Conservation (phyloP, 2,797 vertebrate species). For the Salmo trutta region DNA sequence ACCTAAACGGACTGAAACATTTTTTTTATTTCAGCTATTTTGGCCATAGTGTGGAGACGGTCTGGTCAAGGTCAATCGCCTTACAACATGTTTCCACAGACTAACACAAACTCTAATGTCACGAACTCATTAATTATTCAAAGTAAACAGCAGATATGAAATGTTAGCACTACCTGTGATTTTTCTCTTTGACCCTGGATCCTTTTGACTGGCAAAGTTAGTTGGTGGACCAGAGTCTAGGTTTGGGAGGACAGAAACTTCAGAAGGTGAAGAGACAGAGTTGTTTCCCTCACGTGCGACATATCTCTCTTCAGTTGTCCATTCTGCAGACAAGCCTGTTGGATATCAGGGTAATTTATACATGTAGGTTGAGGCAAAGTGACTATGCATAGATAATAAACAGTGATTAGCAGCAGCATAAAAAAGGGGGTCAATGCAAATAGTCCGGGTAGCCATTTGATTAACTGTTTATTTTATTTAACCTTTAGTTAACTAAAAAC, state of each 20-base stretch:
- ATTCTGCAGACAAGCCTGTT: conserved; percentile 19
- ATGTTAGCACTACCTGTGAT: conserved; percentile 49
- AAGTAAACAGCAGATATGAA: background rate
- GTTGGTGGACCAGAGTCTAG: background rate
- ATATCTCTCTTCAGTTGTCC: too few relatives aligned
- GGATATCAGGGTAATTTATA: background rate
- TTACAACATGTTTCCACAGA: background rate
- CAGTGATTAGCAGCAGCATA: too few relatives aligned
- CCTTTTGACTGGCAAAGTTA: conserved; percentile 36
- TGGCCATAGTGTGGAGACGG: background rate
- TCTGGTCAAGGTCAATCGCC: background rate
- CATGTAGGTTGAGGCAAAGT: too few relatives aligned
- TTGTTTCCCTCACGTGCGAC: background rate
- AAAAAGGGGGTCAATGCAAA: too few relatives aligned
- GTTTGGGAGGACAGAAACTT: background rate
- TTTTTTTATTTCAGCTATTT: background rate
- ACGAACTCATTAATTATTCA: too few relatives aligned
- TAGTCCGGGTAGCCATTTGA: too few relatives aligned
- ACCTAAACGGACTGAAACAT: conserved; percentile 45
- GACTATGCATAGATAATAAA: too few relatives aligned
- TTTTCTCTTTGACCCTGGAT: conserved; percentile 55
- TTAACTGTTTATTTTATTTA: too few relatives aligned
- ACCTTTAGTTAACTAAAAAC: too few relatives aligned
- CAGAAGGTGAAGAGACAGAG: background rate
- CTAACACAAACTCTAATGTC: background rate